A percentile compares a stretch with the other conserved stretches of the same genome.
Evolutionary conservation across 2,888 invertebrate genomes (phyloP).

Genomic region (Cheilosia scutellata): DNA sequence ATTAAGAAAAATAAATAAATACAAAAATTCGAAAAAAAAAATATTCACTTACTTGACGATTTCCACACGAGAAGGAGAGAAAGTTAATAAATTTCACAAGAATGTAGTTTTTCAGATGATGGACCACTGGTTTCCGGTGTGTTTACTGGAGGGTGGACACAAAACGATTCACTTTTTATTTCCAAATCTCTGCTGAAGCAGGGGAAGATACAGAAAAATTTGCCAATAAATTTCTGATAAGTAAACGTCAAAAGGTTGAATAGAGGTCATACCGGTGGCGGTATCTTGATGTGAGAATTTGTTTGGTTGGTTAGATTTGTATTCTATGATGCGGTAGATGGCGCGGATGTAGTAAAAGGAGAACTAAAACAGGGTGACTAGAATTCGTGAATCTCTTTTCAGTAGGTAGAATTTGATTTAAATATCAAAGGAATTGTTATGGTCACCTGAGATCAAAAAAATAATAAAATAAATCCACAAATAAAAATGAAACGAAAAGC

Average conservation of each 20-base stretch:
- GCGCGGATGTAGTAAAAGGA: neutral
- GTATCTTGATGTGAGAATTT: slow-evolving; percentile 77
- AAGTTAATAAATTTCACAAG: slow-evolving; percentile 50
- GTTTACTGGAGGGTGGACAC: slow-evolving; percentile 82
- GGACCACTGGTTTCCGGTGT: slow-evolving; percentile 71
- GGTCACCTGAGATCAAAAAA: no score
- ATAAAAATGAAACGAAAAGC: no score
- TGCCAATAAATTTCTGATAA: slow-evolving; percentile 66
- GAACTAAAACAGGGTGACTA: no score
- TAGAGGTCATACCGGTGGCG: slow-evolving; percentile 78
- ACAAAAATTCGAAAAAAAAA: neutral
- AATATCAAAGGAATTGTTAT: no score
- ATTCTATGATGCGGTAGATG: slow-evolving; percentile 19
- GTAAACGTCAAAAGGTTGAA: slow-evolving; percentile 83
- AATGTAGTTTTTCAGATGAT: slow-evolving; percentile 22
- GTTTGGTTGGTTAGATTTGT: neutral
- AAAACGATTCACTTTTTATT: slow-evolving; percentile 78
- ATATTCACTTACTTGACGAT: slow-evolving; percentile 56
- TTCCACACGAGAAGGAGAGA: slow-evolving; percentile 28
- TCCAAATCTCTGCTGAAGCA: slow-evolving; percentile 67
- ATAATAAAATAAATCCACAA: no score
- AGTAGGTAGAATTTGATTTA: no score
- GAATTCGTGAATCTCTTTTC: no score
- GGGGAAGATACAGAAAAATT: slow-evolving; percentile 64
- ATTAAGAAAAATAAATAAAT: slow-evolving; percentile 8